phyloP scores from a whole-genome alignment of 2,888 invertebrate species.

The Perithous albicinctus region DNA sequence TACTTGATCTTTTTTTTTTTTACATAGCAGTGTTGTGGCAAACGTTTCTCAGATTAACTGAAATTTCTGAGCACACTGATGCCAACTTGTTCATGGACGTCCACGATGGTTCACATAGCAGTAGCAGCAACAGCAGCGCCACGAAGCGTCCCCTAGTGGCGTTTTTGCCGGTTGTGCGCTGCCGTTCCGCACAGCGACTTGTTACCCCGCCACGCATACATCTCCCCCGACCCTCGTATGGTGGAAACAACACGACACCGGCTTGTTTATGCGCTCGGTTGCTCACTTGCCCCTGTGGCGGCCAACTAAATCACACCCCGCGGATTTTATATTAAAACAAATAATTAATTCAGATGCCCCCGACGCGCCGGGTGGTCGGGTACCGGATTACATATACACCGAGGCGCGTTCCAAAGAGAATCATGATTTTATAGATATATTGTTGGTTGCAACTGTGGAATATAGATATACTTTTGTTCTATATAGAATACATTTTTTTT shows the following conservation, averaged over 20 bases:
- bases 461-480: background rate
- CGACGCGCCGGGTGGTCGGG: slow-evolving; percentile 82
- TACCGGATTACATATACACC: slow-evolving; percentile 36
- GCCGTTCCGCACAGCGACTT: slow-evolving; percentile 73
- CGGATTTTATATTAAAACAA: slow-evolving; percentile 84
- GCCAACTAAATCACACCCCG: slow-evolving; percentile 83
- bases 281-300: slow-evolving; percentile 79
- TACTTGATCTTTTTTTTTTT: background rate
- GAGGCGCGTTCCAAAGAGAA: slow-evolving; percentile 19
- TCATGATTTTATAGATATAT: slow-evolving; percentile 20
- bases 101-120: background rate
- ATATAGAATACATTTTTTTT: background rate
- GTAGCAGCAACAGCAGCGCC: too few relatives aligned
- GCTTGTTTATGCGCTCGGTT: slow-evolving; percentile 82
- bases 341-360: slow-evolving; percentile 84
- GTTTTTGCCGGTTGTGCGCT: slow-evolving; percentile 57
- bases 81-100: slow-evolving; percentile 12
- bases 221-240: slow-evolving; percentile 66
- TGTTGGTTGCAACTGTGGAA: background rate
- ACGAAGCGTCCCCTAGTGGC: slow-evolving; percentile 26
- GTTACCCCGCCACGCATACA: slow-evolving; percentile 72
- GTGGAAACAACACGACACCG: slow-evolving; percentile 76
- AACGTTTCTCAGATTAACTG: slow-evolving; percentile 15
- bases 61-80: slow-evolving; percentile 21
- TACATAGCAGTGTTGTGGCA: slow-evolving; percentile 14